Evolutionary conservation across 2,888 invertebrate species (phyloP), one percentile per base, ranked within the genome.

Genomic region (Athalia cordata): DNA sequence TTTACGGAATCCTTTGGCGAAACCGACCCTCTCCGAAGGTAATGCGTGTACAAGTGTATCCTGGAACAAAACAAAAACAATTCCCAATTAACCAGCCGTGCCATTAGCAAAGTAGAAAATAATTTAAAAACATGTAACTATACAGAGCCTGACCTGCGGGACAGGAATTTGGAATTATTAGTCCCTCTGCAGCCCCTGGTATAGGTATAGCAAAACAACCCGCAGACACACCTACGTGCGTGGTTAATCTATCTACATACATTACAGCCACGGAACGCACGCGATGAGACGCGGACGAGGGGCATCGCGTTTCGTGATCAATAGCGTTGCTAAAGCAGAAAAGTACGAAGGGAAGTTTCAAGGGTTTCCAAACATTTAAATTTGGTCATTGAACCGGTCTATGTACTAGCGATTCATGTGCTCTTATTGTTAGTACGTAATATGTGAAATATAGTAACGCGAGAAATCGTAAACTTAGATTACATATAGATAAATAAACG

Each of bases 1-100:
- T 90, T 96, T 96, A 85, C 95, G 94, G 91, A 96, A 94, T 89
- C 95, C 96, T 90, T 95, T 94, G 82, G 92, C 92, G 90, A 96
- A 95, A 87, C 95, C 95, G 86, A 94, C 93, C 89, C 95, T 93
- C 89, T 95, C 95, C 87, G 91, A 87, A 78, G 92, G 91, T 80
- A 92, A 85, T 81, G 92, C 92, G 92, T 95, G 95, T 92, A 95
- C 94, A 90, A 95, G 92, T 91, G 94, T 93, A 92, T 96, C 95
- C 96, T 96, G 92, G 77, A 94, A 94, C 88, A 82, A 91, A 82
- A 92, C 84, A 88, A 89, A 83, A 80, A 67, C 84, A 86, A 50
- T 57, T 45, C 5, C 13, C 8, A 9, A 43, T 75, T 29, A n/a
- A 61, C 49, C 49, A 3, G 9, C 3, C 47, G 45, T 59, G 52